A percentile compares a stretch with the other conserved stretches of the same genome.
Conservation (phyloP, 1,140 invertebrate genomes). For the Macrotrachela quadricornifera region DNA sequence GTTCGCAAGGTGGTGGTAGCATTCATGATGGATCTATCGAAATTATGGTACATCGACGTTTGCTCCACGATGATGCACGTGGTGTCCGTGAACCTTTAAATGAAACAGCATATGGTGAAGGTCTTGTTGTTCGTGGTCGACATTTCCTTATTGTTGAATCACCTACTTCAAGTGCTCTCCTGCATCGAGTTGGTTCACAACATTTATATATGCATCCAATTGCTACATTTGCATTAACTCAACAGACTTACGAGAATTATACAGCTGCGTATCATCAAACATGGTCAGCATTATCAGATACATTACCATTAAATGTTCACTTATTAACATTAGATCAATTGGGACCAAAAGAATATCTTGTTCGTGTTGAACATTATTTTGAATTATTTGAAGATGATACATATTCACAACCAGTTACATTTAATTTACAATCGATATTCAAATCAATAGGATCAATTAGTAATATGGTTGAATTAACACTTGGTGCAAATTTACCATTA, state of each 20-base stretch:
- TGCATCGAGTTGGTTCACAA: conserved; percentile 30
- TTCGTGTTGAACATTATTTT: conserved; percentile 61
- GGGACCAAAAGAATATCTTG: conserved; percentile 36
- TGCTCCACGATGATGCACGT: conserved; percentile 66
- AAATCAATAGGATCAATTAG: neutral
- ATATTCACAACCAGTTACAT: conserved; percentile 36
- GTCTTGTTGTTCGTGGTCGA: conserved; percentile 56
- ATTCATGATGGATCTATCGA: conserved; percentile 43
- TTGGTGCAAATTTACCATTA: neutral
- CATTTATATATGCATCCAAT: conserved; percentile 29
- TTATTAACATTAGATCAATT: conserved; percentile 69
- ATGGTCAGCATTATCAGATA: conserved; percentile 20
- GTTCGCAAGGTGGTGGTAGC: conserved; percentile 63
- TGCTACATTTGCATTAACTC: conserved; percentile 24
- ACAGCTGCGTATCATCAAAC: neutral
- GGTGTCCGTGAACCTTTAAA: conserved; percentile 77
- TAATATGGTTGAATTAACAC: neutral
- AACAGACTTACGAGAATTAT: neutral
- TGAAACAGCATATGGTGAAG: conserved; percentile 47
- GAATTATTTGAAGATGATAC: conserved; percentile 44
- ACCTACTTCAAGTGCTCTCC: conserved; percentile 19
- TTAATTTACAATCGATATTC: neutral
- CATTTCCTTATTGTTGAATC: conserved; percentile 21
- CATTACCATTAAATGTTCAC: conserved; percentile 53
- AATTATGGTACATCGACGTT: conserved; percentile 53